Base-by-base conservation (phyloP, 2,113 vertebrate species). In the Ageneiosus marmoratus region DNA sequence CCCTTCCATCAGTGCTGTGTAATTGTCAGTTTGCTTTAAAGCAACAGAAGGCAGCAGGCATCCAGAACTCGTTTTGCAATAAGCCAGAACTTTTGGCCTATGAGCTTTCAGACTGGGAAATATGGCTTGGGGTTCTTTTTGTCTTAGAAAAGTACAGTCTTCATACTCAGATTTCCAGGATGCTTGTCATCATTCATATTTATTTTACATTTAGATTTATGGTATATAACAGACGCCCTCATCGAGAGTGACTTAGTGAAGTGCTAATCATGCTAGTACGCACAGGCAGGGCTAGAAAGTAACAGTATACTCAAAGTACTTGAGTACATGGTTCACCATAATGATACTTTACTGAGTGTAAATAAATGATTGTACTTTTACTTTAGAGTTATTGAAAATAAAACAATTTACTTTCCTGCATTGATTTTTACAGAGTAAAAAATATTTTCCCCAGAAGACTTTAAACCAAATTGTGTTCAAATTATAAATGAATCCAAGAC, bases 1-100 rank as follows among this genome's bases (percentile, higher is more conserved):
- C 87, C 88, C 89, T 86, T 89, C 88, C 91, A 88, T 91, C 85
- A 80, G 82, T 79, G 84, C 87, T 89, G 84, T 87, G 82, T 90
- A 90, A 88, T 90, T 91, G 89, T 90, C 90, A 80, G 89, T 90
- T 84, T 88, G 90, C 83, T 77, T 90, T 86, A 86, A 69, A 86
- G 85, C 55, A 90, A 84, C 86, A 85, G 50, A 79, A 70, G 34
- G 78, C 78, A 83, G 78, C 50, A 46, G 81, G 69, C 67, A 86
- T 88, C 88, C 85, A 83, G 85, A 88, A 84, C 85, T 83, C 83
- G 83, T 90, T 85, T 88, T 88, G 87, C 76, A 85, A 84, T 60
- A 16, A 84, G 84, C 78, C 79, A 78, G 51, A 81, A 72, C 62
- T 83, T 18, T 29, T 48, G 51, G 76, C 76, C 63, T 72, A 22